Evolutionary conservation across 1,140 invertebrate species (phyloP), one percentile per base, ranked within the genome.

Genomic region (Micrasema longulum): DNA sequence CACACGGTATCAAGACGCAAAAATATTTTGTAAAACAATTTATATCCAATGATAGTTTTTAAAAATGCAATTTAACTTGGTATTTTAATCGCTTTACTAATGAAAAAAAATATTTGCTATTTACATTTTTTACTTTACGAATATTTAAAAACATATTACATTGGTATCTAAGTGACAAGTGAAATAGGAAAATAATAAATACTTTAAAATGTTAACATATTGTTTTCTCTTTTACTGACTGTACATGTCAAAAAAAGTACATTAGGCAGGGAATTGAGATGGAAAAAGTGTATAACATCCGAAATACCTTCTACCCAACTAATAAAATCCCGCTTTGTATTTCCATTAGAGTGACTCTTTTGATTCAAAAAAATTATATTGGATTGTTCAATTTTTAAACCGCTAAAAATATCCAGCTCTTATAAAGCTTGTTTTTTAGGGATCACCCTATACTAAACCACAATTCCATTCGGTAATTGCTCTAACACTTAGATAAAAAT

Each of bases 381-480:
- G 68, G 68, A 69, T 63, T 69, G 66, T 57, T 69, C 53, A 62
- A 69, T 69, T 69, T n/a, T 67, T 62, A 48, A 62, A 62, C 68
- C 68, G 68, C 43, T 31, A 62, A 63, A 69, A 69, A 69, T 69
- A 69, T 52, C 41, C 22, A 69, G 63, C 68, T 36, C 60, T 60
- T 69, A 57, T 26, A 10, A 55, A 23, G 26, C 36, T 20, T n/a
- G 26, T 12, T 52, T 57, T 43, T 63, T 43, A 16, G 11, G 5
- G 60, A 10, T 6, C 57, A 38, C 16, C 38, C 14, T 63, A 41
- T 41, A 43, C 18, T n/a, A n/a, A n/a, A n/a, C n/a, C n/a, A n/a
- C n/a, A n/a, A n/a, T n/a, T n/a, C n/a, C n/a, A n/a, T n/a, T n/a
- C n/a, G n/a, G n/a, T n/a, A n/a, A n/a, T n/a, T n/a, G n/a, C n/a